Evolutionary conservation across 1,140 invertebrate species (phyloP), one percentile per base, ranked within the genome.

Genomic region (Pseudomyrmex sp.): DNA sequence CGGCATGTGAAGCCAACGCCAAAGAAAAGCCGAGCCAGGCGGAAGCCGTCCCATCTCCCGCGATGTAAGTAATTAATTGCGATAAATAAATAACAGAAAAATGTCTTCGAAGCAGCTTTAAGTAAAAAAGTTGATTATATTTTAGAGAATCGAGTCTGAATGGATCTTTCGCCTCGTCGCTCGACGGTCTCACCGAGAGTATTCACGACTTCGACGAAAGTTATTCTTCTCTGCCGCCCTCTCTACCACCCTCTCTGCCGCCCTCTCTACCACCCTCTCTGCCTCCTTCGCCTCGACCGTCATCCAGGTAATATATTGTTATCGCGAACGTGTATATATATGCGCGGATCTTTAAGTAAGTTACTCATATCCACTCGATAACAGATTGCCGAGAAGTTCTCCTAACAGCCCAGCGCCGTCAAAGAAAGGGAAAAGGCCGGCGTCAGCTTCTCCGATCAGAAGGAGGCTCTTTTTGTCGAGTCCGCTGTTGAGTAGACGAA

Each of bases 361-460:
- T 56, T 2, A 52, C 1, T 58, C n/a, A 54, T 62, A 65, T 54
- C 13, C 59, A n/a, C 4, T 52, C 20, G 48, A n/a, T 46, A 4
- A 52, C 15, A 95, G 96, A 86, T 92, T 97, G 63, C 96, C 97
- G 8, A 95, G 97, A 87, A 96, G 96, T 90, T 96, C 96, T 2
- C 96, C 96, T 1, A 95, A 96, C 50, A 97, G 96, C 80, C 96
- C 97, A 61, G 96, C 96, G 7, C 96, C 96, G 13, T 96, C 96
- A 63, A 96, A 97, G 92, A 96, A 97, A 95, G 95, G 95, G 54
- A 96, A 97, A 89, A 94, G 97, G 70, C 96, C 97, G 74, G 97
- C 97, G 56, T 97, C 97, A 8, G 96, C 97, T 2, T 98, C 97
- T 12, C 97, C 97, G 10, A 97, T 97, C 86, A 95, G 97, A 90